phyloP scores from a whole-genome alignment of 1,140 invertebrate species.

The Epicauta chinensis region DNA sequence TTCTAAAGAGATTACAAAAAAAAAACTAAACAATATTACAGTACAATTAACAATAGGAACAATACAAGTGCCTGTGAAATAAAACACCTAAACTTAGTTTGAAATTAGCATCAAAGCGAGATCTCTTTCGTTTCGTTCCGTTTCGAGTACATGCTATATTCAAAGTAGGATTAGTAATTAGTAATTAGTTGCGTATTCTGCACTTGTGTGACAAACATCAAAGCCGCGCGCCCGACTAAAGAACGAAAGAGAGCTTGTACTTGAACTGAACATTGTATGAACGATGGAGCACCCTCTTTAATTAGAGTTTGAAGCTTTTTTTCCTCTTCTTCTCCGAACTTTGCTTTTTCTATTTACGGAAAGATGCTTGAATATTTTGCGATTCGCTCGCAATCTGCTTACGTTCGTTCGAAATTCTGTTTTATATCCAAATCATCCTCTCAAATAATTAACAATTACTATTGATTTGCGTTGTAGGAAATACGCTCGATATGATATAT shows the following conservation, averaged over 20 bases:
- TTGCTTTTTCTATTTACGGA: too few species aligned
- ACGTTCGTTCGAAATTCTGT: too few species aligned
- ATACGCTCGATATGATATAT: too few species aligned
- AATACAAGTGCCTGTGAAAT: constrained; percentile 17
- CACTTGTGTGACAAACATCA: constrained; percentile 16
- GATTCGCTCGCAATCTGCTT: too few species aligned
- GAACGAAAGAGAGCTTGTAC: constrained; percentile 6
- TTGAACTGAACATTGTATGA: not conserved
- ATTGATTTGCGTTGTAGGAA: too few species aligned
- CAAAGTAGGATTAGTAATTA: constrained; percentile 24
- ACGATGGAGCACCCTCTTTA: constrained; percentile 11
- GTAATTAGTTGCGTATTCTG: constrained; percentile 23
- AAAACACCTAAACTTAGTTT: constrained; percentile 16
- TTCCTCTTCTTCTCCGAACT: not conserved
- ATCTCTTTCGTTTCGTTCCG: constrained; percentile 9
- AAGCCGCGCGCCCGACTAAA: constrained; percentile 7
- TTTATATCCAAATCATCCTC: too few species aligned
- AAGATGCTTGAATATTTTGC: too few species aligned
- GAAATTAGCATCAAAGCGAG: constrained; percentile 21
- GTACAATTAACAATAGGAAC: too few species aligned
- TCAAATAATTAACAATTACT: too few species aligned
- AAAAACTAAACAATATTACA: too few species aligned
- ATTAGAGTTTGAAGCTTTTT: constrained; percentile 18
- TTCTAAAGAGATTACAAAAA: too few species aligned
- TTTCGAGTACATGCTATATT: not conserved